phyloP scores from a whole-genome alignment of 1,140 invertebrate genomes.

The Antheraea pernyi region DNA sequence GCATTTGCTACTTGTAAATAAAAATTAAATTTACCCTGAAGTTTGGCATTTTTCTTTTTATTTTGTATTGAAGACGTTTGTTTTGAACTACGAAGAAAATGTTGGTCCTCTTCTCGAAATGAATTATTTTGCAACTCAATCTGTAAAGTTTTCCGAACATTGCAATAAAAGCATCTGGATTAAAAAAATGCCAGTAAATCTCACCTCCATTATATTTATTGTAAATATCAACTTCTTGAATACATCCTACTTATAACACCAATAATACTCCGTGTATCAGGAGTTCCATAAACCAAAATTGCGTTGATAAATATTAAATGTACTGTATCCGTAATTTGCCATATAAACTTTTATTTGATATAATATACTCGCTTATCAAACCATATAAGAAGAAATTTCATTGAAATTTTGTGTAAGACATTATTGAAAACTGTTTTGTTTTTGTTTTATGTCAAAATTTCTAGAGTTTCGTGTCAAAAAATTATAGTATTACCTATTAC shows the following conservation, averaged over 20 bases:
- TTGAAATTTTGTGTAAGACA: constrained; percentile 63
- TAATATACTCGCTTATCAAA: constrained; percentile 21
- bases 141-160: constrained; percentile 23
- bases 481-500: neutral
- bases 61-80: constrained; percentile 28
- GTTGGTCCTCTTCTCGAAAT: constrained; percentile 49
- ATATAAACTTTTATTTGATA: constrained; percentile 3
- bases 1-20: neutral
- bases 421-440: constrained; percentile 64
- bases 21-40: constrained; percentile 23
- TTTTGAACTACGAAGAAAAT: constrained; percentile 39
- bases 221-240: constrained; percentile 6
- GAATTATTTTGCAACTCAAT: constrained; percentile 40
- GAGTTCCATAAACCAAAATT: constrained; percentile 38
- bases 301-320: constrained; percentile 24
- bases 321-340: neutral
- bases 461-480: constrained; percentile 11
- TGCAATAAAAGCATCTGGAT: neutral
- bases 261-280: constrained; percentile 27
- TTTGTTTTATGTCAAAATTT: constrained; percentile 46
- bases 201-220: constrained; percentile 52
- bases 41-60: constrained; percentile 52
- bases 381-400: constrained; percentile 48
- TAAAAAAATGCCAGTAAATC: neutral
- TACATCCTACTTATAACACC: constrained; percentile 34